phyloP scores from a whole-genome alignment of 2,888 invertebrate species.

The Leucoptera coffeella region DNA sequence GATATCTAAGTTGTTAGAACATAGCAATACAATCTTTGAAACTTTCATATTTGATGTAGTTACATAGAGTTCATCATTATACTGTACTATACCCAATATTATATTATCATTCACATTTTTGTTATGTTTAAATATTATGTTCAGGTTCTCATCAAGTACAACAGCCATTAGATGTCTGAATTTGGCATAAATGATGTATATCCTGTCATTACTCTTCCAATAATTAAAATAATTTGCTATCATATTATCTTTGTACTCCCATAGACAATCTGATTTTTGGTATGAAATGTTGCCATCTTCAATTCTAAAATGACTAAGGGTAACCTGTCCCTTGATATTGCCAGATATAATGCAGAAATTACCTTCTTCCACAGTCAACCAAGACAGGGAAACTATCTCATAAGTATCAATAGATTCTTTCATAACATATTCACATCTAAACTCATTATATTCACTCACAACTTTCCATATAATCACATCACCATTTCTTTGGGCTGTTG shows the following conservation, averaged over 20 bases:
- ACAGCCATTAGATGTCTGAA: constrained; percentile 25
- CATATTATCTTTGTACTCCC: constrained; percentile 30
- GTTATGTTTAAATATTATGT: constrained; percentile 15
- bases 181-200: constrained; percentile 22
- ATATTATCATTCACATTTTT: constrained; percentile 26
- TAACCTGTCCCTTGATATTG: constrained; percentile 19
- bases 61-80: constrained; percentile 12
- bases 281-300: constrained; percentile 10
- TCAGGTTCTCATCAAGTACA: constrained; percentile 15
- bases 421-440: constrained; percentile 11
- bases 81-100: constrained; percentile 17
- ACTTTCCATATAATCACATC: constrained; percentile 23
- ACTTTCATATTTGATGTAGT: constrained; percentile 20
- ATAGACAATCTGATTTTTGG: constrained; percentile 11
- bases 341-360: constrained; percentile 16
- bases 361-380: constrained; percentile 14
- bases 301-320: constrained; percentile 13
- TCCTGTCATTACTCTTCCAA: constrained; percentile 11
- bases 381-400: constrained; percentile 17
- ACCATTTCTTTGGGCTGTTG: constrained; percentile 28
- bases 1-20: constrained; percentile 11
- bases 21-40: constrained; percentile 13
- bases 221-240: constrained; percentile 13
- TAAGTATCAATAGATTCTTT: constrained; percentile 10
- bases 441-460: constrained; percentile 6